Conservation (phyloP, 1,140 invertebrate genomes). For the Heterodera schachtii region DNA sequence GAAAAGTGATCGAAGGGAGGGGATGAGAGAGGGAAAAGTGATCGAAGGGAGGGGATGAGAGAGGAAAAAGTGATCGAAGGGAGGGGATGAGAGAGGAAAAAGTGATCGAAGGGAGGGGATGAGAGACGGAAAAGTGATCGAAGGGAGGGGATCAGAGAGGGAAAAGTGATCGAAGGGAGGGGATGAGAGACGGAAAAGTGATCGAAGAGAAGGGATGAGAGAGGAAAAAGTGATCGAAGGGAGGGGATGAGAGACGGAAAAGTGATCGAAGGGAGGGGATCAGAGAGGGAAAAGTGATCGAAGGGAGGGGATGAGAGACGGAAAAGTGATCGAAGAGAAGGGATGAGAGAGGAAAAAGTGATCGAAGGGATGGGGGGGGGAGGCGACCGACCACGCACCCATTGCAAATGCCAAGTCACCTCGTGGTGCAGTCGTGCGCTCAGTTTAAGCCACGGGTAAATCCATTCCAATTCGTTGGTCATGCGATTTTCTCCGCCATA, state of each 20-base stretch:
- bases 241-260: too few species aligned
- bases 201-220: not conserved
- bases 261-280: not conserved
- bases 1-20: too few species aligned
- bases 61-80: not conserved
- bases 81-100: too few species aligned
- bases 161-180: not conserved
- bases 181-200: not conserved
- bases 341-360: too few species aligned
- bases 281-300: not conserved
- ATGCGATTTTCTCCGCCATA: not conserved
- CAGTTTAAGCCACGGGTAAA: conserved; percentile 63
- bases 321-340: not conserved
- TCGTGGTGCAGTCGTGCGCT: conserved; percentile 63
- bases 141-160: not conserved
- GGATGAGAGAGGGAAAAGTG: not conserved
- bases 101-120: too few species aligned
- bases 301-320: not conserved
- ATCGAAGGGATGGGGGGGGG: not conserved
- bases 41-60: not conserved
- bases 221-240: too few species aligned
- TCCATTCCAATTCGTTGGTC: conserved; percentile 51
- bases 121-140: too few species aligned
- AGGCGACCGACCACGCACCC: not conserved
- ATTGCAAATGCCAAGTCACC: not conserved